Evolutionary conservation across 35 echinoderm and acorn worm species (phyloP), one percentile per base, ranked within the genome.

Genomic region (Apostichopus californicus): DNA sequence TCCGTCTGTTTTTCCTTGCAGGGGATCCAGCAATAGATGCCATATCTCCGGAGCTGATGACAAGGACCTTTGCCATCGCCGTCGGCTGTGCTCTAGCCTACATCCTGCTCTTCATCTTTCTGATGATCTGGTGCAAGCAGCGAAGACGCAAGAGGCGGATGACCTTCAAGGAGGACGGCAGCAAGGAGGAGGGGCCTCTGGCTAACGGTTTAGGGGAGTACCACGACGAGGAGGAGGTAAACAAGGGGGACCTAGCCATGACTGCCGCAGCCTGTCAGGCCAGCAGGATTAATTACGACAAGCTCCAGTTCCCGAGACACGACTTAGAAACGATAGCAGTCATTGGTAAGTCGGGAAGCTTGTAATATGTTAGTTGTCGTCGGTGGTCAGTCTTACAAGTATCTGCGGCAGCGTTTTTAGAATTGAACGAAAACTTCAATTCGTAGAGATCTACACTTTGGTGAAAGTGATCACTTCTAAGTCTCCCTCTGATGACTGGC

Each of bases 241-340:
- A 88, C 56, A 88, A 64, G 25, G 65, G 86, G 6, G 86, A 88
- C 4, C 6, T 72, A 53, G 58, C 57, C 0, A 88, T 72, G 58
- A 88, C 65, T 46, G 86, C 58, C 9, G 73, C 84, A 80, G 73
- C 87, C 55, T 54, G 21, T 55, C 84, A 88, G 85, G 59, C 34
- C 53, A 18, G 22, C 17, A 83, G 87, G 60, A 66, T 24, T n/a
- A 98, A 94, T 72, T 98, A 98, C 90, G 96, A 98, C 90, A 98
- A 95, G 63, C 90, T 98, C 55, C 96, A 95, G 90, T 98, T 98
- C 87, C 96, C 96, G 72, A 92, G 93, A 89, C 96, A 98, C 86
- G 96, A 98, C 78, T 80, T 98, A 28, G 92, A 95, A 90, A 95
- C 94, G 10, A 89, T 98, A 1, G 91, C 94, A 70, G 91, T 95